Evolutionary conservation across 2,797 vertebrate species (phyloP).

Genomic region (Otus scops): DNA sequence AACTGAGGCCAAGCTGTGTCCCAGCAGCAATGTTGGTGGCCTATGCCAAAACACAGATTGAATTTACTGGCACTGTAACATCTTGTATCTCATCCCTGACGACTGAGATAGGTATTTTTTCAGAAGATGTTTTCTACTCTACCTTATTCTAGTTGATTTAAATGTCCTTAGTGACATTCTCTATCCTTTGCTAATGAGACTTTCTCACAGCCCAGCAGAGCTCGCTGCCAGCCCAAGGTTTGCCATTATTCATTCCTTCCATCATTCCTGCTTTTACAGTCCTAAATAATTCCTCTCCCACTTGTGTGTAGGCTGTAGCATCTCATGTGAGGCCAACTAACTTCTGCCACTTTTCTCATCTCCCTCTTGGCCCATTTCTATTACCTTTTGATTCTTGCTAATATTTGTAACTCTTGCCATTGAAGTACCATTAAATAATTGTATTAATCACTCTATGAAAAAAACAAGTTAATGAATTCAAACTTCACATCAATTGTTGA

Average conservation of each 20-base stretch:
- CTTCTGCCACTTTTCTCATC: background rate
- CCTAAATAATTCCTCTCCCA: background rate
- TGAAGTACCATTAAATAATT: background rate
- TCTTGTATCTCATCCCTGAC: background rate
- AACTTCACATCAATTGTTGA: background rate
- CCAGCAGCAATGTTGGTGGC: background rate
- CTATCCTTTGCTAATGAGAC: background rate
- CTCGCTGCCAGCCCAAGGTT: background rate
- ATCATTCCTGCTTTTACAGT: background rate
- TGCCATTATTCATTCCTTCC: conserved; percentile 9
- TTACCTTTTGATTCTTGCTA: background rate
- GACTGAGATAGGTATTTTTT: background rate
- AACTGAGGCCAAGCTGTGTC: background rate
- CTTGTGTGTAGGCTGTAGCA: background rate
- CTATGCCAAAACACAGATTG: background rate
- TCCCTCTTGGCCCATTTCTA: background rate
- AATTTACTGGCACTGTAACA: background rate
- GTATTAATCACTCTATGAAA: background rate
- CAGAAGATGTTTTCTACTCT: background rate
- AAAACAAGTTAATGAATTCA: background rate
- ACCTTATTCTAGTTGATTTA: background rate
- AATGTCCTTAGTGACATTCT: background rate
- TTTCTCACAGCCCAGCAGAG: background rate
- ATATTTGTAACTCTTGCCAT: conserved; percentile 1
- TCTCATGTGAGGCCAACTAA: background rate